These are phyloP conservation scores for Lottia gigantea DNA, from an alignment of 2,888 invertebrate genomes.

Conservation along the genomic window DNA sequence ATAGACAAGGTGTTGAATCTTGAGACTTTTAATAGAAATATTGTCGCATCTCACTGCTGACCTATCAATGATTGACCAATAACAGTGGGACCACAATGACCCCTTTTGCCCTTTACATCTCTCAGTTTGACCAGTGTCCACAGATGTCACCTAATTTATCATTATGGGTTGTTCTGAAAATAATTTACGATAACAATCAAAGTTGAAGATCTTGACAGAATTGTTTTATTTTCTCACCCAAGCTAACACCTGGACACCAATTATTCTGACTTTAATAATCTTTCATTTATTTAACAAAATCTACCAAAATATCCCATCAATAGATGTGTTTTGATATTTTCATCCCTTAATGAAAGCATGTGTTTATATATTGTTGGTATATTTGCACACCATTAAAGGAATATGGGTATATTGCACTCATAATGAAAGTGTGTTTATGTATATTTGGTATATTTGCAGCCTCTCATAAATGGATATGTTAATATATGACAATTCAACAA, in stretches of 20 bases:
- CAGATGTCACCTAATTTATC: constrained; percentile 8
- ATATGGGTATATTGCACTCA: too few species aligned
- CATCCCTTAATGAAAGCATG: too few species aligned
- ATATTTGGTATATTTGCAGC: too few species aligned
- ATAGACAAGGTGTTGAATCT: too few species aligned
- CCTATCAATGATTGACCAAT: constrained; percentile 2
- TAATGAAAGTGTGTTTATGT: too few species aligned
- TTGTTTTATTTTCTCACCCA: constrained; percentile 2
- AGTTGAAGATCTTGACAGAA: background rate
- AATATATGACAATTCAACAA: too few species aligned
- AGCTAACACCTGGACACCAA: background rate
- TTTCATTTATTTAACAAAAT: too few species aligned
- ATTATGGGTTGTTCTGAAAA: background rate
- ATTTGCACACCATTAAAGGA: too few species aligned
- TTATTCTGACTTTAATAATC: background rate
- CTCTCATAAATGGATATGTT: too few species aligned
- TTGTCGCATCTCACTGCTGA: background rate
- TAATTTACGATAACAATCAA: background rate
- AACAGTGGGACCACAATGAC: background rate
- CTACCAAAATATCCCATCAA: too few species aligned
- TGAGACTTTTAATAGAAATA: background rate
- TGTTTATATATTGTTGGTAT: too few species aligned
- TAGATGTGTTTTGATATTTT: too few species aligned
- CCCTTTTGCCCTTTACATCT: background rate
- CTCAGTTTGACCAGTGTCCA: constrained; percentile 5